Conservation (phyloP, 2,888 invertebrate genomes). For the Gastrophysa polygoni region DNA sequence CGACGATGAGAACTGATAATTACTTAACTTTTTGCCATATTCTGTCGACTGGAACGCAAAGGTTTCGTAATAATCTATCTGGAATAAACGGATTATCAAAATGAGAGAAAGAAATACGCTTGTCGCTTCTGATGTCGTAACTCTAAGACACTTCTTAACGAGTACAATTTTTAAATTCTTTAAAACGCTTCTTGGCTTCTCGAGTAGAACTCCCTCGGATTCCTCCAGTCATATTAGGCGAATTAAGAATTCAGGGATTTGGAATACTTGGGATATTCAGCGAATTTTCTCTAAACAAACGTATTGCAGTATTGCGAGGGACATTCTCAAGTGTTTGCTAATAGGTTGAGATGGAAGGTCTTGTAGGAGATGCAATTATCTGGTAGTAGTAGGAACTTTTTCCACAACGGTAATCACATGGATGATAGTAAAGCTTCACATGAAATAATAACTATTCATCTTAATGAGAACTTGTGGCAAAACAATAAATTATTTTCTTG, state of each 20-base stretch:
- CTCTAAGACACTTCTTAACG: conserved; percentile 47
- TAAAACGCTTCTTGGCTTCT: conserved; percentile 54
- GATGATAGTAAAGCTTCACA: no score
- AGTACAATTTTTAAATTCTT: conserved; percentile 57
- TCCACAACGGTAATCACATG: no score
- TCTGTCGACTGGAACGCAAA: no score
- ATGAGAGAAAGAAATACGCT: not conserved
- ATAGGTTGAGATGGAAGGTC: conserved; percentile 10
- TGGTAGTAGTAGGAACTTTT: no score
- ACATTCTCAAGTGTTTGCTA: conserved; percentile 29
- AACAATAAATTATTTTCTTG: no score
- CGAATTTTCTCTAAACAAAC: conserved; percentile 36
- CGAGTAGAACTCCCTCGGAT: conserved; percentile 48
- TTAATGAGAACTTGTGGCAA: no score
- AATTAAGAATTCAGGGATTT: conserved; percentile 42
- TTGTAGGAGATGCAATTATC: no score
- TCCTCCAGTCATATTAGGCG: conserved; percentile 46
- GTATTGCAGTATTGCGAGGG: conserved; percentile 37
- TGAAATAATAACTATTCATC: no score
- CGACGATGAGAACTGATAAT: no score
- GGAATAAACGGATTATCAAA: not conserved
- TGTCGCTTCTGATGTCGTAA: not conserved
- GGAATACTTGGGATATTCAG: conserved; percentile 32
- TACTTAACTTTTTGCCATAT: no score
- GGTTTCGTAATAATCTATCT: not conserved